These are phyloP conservation scores for Trinectes maculatus DNA, from an alignment of 2,113 vertebrate genomes.

Conservation along the genomic window DNA sequence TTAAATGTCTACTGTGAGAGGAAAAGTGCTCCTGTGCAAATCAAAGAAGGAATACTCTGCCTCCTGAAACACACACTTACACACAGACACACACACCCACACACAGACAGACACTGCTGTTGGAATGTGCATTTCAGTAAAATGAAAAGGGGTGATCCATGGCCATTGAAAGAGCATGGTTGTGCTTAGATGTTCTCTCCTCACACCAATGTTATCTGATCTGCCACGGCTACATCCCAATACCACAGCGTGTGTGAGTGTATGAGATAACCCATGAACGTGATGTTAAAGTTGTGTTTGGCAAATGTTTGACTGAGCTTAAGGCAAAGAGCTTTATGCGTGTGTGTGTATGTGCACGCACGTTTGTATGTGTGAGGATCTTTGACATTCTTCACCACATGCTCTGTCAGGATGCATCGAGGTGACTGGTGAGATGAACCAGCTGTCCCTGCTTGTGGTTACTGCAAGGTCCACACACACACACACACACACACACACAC, in stretches of 20 bases:
- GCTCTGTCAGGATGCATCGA: slow-evolving; percentile 56
- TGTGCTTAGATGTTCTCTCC: slow-evolving; percentile 36
- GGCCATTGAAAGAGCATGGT: neutral
- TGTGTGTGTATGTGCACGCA: slow-evolving; percentile 27
- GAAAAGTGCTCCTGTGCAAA: too few species aligned
- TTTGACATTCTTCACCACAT: slow-evolving; percentile 61
- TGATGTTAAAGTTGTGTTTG: slow-evolving; percentile 31
- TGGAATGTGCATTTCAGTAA: slow-evolving; percentile 32
- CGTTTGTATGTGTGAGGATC: slow-evolving; percentile 23
- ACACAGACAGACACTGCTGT: neutral
- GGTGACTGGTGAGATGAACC: slow-evolving; percentile 66
- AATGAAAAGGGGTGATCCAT: slow-evolving; percentile 5
- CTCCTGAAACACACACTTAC: too few species aligned
- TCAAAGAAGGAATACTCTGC: too few species aligned
- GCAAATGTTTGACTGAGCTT: slow-evolving; percentile 20
- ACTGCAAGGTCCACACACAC: slow-evolving; percentile 39
- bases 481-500: neutral
- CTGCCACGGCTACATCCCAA: neutral
- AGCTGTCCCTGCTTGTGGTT: slow-evolving; percentile 63
- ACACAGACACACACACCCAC: neutral
- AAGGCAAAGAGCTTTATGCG: neutral
- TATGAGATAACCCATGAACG: neutral
- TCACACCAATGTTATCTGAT: slow-evolving; percentile 36
- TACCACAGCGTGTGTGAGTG: neutral
- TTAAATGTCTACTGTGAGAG: too few species aligned